phyloP scores from a whole-genome alignment of 1,140 invertebrate genomes.

The Caerostris extrusa region DNA sequence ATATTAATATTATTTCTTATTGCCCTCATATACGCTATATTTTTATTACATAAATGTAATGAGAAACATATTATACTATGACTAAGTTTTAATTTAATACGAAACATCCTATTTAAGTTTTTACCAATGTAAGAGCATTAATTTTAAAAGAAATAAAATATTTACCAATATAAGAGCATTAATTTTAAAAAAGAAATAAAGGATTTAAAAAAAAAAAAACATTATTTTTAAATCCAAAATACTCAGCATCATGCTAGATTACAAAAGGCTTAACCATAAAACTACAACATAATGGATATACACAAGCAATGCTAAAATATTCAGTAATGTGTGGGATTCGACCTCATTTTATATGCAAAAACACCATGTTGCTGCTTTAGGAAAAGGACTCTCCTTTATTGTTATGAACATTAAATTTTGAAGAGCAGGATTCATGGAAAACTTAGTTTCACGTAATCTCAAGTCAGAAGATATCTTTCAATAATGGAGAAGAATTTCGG shows the following conservation, averaged over 20 bases:
- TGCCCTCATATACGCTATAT: no score
- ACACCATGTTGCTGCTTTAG: not conserved
- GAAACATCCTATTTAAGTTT: no score
- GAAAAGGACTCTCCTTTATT: not conserved
- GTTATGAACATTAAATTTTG: constrained; percentile 25
- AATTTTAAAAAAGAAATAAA: no score
- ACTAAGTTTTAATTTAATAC: no score
- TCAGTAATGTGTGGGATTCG: not conserved
- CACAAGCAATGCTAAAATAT: not conserved
- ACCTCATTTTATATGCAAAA: constrained; percentile 13
- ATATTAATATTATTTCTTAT: no score
- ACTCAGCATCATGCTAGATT: not conserved
- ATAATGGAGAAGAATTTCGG: not conserved
- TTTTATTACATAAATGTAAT: no score
- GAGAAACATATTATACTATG: no score
- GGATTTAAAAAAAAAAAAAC: no score
- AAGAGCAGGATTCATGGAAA: not conserved
- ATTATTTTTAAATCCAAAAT: not conserved
- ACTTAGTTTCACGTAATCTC: not conserved
- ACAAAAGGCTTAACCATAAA: constrained; percentile 12
- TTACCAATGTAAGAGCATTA: no score
- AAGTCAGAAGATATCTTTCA: constrained; percentile 22
- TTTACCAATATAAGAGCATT: no score
- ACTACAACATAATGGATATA: not conserved
- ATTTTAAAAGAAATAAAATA: no score